These are phyloP conservation scores for Phenganax subtilis DNA, from an alignment of 92 coral and sea anemone species.

Conservation along the genomic window DNA sequence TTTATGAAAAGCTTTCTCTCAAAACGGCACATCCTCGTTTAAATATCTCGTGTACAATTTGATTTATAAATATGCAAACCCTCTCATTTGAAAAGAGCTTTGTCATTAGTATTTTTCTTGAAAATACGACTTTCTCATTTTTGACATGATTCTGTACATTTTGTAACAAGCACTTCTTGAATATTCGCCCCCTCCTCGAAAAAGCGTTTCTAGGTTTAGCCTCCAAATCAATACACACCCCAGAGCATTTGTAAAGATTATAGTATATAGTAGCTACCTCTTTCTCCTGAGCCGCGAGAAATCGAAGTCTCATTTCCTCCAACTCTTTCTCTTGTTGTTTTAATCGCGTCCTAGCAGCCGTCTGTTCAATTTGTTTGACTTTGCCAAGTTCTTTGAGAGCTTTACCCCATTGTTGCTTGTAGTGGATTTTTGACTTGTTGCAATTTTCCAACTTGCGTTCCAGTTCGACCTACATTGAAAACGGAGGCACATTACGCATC, in stretches of 20 bases:
- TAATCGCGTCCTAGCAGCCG: conserved; percentile 77
- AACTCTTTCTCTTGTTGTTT: conserved; percentile 91
- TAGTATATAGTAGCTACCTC: conserved; percentile 60
- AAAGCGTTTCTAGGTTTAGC: no score
- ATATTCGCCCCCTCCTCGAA: no score
- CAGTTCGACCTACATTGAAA: conserved; percentile 59
- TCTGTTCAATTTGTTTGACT: conserved; percentile 90
- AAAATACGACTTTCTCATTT: no score
- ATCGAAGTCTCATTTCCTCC: conserved; percentile 93
- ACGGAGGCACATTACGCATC: background rate
- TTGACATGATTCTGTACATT: background rate
- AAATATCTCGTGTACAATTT: no score
- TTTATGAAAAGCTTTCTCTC: no score
- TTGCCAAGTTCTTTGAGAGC: conserved; percentile 94
- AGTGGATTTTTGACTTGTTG: conserved; percentile 90
- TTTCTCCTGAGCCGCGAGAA: conserved; percentile 94
- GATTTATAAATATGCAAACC: no score
- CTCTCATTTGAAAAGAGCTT: no score
- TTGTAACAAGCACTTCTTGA: background rate
- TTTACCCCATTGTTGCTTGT: conserved; percentile 96
- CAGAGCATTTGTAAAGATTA: no score
- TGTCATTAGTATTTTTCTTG: no score
- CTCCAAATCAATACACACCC: no score
- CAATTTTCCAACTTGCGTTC: conserved; percentile 92
- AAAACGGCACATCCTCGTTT: no score